Percentiles rank a stretch among this genome's conserved stretches.
Conservation (phyloP, 2,797 vertebrate genomes). For the Nannoperca obscura region DNA sequence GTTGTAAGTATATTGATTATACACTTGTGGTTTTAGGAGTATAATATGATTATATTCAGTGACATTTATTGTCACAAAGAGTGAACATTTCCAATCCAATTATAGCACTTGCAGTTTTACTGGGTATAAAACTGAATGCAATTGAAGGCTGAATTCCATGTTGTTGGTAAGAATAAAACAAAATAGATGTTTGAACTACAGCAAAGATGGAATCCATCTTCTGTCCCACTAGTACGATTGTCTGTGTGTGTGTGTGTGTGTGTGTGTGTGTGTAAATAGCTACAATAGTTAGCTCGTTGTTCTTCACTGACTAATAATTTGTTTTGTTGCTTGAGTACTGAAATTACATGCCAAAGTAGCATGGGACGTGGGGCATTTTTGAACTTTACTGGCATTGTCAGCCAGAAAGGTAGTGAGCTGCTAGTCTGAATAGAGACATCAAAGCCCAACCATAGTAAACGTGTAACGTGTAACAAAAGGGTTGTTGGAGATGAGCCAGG, state of each 20-base stretch:
- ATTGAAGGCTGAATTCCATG: background rate
- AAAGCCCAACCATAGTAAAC: too few species aligned
- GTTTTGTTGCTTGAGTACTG: background rate
- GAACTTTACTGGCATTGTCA: background rate
- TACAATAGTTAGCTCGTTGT: background rate
- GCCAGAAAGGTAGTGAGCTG: background rate
- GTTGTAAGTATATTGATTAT: background rate
- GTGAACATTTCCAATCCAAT: background rate
- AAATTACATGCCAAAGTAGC: background rate
- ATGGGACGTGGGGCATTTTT: background rate
- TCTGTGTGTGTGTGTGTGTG: background rate
- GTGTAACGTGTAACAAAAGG: too few species aligned
- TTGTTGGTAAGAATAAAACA: background rate
- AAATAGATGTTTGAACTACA: background rate
- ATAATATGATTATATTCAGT: constrained; percentile 2
- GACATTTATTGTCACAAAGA: background rate
- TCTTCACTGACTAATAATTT: background rate
- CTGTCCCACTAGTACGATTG: background rate
- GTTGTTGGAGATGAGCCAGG: too few species aligned
- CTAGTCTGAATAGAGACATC: background rate
- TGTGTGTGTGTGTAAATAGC: too few species aligned
- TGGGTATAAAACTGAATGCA: background rate
- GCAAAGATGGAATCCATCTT: background rate
- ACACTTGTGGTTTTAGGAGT: background rate
- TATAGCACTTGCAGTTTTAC: background rate